Evolutionary conservation across 2,888 invertebrate species (phyloP).

Genomic region (Nipponacmea schrenckii): DNA sequence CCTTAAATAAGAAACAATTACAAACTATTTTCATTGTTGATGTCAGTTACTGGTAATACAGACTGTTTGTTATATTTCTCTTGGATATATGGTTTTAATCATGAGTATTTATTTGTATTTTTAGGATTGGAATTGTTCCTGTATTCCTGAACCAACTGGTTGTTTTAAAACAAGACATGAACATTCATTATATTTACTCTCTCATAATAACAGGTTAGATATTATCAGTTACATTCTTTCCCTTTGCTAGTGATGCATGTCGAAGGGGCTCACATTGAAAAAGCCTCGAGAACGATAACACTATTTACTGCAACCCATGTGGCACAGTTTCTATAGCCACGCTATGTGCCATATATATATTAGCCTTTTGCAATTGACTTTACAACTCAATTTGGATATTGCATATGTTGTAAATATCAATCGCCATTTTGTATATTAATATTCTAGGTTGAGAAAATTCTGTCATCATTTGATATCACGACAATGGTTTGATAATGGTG

Average conservation of each 20-base stretch:
- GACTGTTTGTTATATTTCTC: too few relatives aligned
- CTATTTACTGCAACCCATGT: too few relatives aligned
- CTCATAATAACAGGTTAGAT: conserved; percentile 78
- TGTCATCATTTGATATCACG: conserved; percentile 70
- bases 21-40: neutral
- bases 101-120: conserved; percentile 21
- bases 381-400: too few relatives aligned
- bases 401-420: neutral
- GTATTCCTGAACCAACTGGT: conserved; percentile 65
- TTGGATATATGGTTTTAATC: neutral
- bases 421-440: neutral
- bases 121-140: conserved; percentile 64
- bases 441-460: conserved; percentile 50
- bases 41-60: too few relatives aligned
- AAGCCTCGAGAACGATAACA: too few relatives aligned
- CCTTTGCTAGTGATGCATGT: too few relatives aligned
- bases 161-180: conserved; percentile 79
- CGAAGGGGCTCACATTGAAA: too few relatives aligned
- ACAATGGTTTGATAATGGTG: conserved; percentile 97
- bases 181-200: conserved; percentile 90
- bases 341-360: too few relatives aligned
- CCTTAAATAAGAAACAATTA: too few relatives aligned
- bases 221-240: too few relatives aligned
- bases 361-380: too few relatives aligned
- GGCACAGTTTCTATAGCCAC: too few relatives aligned